phyloP scores from a whole-genome alignment of 2,888 invertebrate species.

The Timandra comae region DNA sequence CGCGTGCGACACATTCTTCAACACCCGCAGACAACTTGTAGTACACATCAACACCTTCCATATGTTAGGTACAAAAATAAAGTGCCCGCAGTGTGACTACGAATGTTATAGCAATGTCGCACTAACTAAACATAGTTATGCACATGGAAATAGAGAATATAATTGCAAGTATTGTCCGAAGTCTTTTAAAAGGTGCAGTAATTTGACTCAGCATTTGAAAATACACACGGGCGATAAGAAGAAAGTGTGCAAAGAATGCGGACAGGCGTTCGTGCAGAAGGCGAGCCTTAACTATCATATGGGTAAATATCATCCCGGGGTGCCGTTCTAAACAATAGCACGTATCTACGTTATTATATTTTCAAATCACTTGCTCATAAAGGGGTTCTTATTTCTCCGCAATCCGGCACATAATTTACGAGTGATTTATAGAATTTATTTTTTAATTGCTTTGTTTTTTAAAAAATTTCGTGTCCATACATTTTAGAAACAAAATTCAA shows the following conservation, averaged over 20 bases:
- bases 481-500: no score
- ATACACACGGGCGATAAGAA: slow-evolving; percentile 60
- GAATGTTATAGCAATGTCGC: slow-evolving; percentile 45
- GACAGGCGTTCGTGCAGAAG: slow-evolving; percentile 64
- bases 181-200: slow-evolving; percentile 52
- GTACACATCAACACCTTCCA: slow-evolving; percentile 55
- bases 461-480: no score
- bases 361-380: no score
- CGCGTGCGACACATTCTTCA: slow-evolving; percentile 52
- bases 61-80: slow-evolving; percentile 52
- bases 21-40: slow-evolving; percentile 40
- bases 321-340: no score
- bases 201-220: slow-evolving; percentile 46
- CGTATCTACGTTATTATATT: no score
- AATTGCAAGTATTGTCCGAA: slow-evolving; percentile 64
- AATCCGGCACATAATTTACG: no score
- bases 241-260: slow-evolving; percentile 52
- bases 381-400: no score
- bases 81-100: slow-evolving; percentile 53
- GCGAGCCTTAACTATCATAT: slow-evolving; percentile 65
- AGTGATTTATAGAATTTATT: no score
- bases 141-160: slow-evolving; percentile 56
- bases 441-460: no score
- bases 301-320: slow-evolving; percentile 62
- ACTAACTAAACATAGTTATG: slow-evolving; percentile 56